Base-by-base conservation (phyloP, 2,888 invertebrate genomes). In the Plebejus melissa region DNA sequence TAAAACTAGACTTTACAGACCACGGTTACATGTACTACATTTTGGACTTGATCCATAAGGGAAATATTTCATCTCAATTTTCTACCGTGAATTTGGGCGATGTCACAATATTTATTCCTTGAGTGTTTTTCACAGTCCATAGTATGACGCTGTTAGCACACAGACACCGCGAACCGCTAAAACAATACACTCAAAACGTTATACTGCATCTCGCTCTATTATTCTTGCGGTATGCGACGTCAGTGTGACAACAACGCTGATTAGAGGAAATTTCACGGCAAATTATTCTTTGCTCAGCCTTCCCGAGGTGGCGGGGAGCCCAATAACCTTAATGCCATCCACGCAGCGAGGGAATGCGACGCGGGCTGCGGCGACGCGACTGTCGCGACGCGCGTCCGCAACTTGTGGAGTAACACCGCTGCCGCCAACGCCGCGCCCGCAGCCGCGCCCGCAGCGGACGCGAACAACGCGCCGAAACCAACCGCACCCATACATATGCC, bases 401-500 rank as follows among this genome's bases (percentile, higher is more conserved):
- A 96, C 77, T 96, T 91, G 83, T 97, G 97, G n/a, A 97, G 94
- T 86, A 97, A 89, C 1, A 97, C 96, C 1, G 97, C 98, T 2
- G 98, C 98, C 0, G 98, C 96, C 9, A 98, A 89, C 0, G 98
- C 98, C 0, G 98, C 97, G 2, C 97, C 96, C 1, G 98, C 97
- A 0, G 98, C 97, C 0, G 97, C 97, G 11, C 97, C 96, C 0
- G 98, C 97, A 0, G 98, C 97, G 16, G 98, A 95, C 75, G 98
- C 97, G 89, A 98, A 98, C 22, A 98, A 94, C 4, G 97, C 96
- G 81, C 98, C 98, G 87, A 98, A 98, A 41, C 97, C 97, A 0
- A 97, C 96, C 38, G 98, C 97, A 0, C 98, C 98, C 94, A 98
- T 96, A 83, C 98, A 98, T 75, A 98, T 97, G 50, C 98, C 98